phyloP scores from a whole-genome alignment of 2,113 vertebrate genomes.

The Benitochromis conjunctus region DNA sequence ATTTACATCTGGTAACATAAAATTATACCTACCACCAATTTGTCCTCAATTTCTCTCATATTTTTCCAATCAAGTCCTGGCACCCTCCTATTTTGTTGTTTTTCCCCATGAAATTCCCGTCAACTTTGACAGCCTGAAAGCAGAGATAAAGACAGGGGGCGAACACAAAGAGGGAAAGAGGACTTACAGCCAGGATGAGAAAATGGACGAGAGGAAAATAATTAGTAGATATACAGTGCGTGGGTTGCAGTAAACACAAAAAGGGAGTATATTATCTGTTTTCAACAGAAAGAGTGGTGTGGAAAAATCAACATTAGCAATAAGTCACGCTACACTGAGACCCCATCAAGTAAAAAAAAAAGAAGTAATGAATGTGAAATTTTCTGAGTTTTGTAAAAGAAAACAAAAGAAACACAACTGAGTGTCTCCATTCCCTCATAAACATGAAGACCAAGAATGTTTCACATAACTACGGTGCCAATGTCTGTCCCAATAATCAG shows the following conservation, averaged over 20 bases:
- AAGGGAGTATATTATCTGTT: not conserved
- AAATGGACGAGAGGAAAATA: not conserved
- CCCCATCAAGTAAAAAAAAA: not conserved
- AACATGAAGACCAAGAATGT: not conserved
- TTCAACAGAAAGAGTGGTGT: not conserved
- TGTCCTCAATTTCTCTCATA: not conserved
- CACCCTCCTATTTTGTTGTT: not conserved
- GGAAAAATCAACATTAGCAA: slow-evolving; percentile 14
- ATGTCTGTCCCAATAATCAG: not conserved
- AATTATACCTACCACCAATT: not conserved
- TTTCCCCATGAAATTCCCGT: not conserved
- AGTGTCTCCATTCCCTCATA: not conserved
- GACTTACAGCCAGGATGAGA: not conserved
- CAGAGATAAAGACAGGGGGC: not conserved
- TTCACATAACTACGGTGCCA: not conserved
- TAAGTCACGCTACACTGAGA: not conserved
- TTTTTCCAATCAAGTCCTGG: not conserved
- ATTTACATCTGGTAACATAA: fast-evolving
- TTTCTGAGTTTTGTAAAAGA: not conserved
- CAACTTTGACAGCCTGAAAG: not conserved
- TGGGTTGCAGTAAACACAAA: not conserved
- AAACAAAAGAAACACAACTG: not conserved
- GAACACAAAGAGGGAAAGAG: not conserved
- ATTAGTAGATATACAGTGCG: not conserved
- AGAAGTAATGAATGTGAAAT: not conserved